Evolutionary conservation across 2,888 invertebrate genomes (phyloP).

Genomic region (Agrypnus murinus): DNA sequence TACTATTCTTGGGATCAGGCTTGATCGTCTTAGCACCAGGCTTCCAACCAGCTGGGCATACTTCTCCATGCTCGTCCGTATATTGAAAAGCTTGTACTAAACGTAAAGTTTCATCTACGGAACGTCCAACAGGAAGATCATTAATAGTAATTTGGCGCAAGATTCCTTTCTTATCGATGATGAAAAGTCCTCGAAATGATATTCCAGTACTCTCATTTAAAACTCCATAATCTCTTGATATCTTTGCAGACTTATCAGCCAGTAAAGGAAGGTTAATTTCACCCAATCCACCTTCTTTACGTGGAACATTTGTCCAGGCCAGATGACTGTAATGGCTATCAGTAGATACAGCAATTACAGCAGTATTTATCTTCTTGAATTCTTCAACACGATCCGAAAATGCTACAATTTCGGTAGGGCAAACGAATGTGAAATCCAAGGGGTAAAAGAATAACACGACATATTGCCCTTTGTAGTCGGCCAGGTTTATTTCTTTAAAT

Average conservation of each 20-base stretch:
- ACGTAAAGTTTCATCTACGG: constrained; percentile 93
- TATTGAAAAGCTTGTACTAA: constrained; percentile 98
- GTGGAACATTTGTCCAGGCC: constrained; percentile 96
- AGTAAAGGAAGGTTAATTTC: constrained; percentile 95
- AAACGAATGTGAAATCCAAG: constrained; percentile 90
- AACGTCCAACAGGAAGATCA: constrained; percentile 95
- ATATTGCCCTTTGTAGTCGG: constrained; percentile 90
- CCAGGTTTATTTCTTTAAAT: constrained; percentile 86
- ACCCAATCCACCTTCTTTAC: constrained; percentile 96
- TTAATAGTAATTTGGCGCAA: constrained; percentile 97
- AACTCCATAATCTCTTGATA: constrained; percentile 92
- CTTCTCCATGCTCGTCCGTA: constrained; percentile 94
- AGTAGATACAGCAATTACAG: constrained; percentile 93
- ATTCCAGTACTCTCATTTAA: constrained; percentile 93
- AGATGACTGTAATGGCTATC: constrained; percentile 98
- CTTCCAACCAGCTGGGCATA: constrained; percentile 96
- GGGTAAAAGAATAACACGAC: constrained; percentile 95
- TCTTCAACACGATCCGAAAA: constrained; percentile 93
- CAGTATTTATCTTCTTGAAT: constrained; percentile 88
- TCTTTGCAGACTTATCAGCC: constrained; percentile 92
- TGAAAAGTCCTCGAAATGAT: constrained; percentile 95
- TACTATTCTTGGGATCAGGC: constrained; percentile 87
- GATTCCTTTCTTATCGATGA: constrained; percentile 91
- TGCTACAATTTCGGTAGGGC: constrained; percentile 96
- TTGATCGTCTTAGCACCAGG: constrained; percentile 95